These are phyloP conservation scores for Ochotona curzoniae DNA, from an alignment of 2,113 vertebrate genomes.

Conservation along the genomic window DNA sequence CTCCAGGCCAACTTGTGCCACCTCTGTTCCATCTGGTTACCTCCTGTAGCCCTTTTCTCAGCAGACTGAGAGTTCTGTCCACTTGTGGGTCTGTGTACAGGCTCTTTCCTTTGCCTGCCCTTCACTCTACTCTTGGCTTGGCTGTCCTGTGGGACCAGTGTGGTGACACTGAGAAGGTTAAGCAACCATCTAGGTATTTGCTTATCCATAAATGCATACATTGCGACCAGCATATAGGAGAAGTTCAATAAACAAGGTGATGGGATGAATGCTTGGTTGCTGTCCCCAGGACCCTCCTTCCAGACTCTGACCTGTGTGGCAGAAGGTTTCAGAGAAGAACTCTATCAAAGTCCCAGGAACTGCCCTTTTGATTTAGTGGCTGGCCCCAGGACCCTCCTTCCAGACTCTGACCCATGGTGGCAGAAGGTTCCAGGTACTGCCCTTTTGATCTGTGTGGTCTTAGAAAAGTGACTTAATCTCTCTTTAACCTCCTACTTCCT, in stretches of 20 bases:
- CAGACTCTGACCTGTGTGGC: not conserved
- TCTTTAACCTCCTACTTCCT: slow-evolving; percentile 38
- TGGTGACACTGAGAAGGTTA: too few species aligned
- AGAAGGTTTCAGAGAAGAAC: slow-evolving; percentile 44
- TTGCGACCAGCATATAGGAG: not conserved
- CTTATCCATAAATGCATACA: not conserved
- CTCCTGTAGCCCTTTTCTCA: not conserved
- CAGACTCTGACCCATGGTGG: not conserved
- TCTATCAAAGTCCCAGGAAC: not conserved
- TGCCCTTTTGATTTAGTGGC: not conserved
- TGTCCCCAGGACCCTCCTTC: not conserved
- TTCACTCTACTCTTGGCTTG: not conserved
- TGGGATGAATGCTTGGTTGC: not conserved
- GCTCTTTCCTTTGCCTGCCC: not conserved
- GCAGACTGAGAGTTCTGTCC: not conserved
- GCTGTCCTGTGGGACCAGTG: not conserved
- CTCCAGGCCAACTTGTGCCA: not conserved
- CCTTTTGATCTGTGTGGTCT: slow-evolving; percentile 36
- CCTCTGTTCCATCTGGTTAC: fast-evolving
- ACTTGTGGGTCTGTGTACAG: not conserved
- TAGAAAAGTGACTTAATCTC: slow-evolving; percentile 34
- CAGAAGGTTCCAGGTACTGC: not conserved
- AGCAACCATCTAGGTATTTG: not conserved
- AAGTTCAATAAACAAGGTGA: not conserved
- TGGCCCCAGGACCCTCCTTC: not conserved